phyloP scores from a whole-genome alignment of 2,113 vertebrate genomes.

The Aplodontia rufa region DNA sequence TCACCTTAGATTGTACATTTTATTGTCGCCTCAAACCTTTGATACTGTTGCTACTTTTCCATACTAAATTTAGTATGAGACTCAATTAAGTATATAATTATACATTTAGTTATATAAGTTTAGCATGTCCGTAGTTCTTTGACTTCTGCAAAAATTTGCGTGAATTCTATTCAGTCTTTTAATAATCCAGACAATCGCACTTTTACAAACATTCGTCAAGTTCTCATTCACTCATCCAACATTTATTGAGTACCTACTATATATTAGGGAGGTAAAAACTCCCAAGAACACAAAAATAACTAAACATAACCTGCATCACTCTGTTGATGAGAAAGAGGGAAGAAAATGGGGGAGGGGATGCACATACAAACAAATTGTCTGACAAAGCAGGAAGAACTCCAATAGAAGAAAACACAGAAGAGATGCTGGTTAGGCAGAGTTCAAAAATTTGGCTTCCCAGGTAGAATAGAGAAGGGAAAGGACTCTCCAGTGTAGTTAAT shows the following conservation, averaged over 20 bases:
- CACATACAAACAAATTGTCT: neutral
- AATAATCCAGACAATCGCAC: neutral
- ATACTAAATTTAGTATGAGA: neutral
- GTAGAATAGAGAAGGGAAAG: neutral
- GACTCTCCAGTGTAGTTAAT: neutral
- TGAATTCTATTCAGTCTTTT: neutral
- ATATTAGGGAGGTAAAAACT: neutral
- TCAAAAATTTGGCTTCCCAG: neutral
- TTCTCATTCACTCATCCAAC: neutral
- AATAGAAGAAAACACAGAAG: neutral
- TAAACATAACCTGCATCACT: neutral
- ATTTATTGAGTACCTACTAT: neutral
- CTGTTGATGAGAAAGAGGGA: neutral
- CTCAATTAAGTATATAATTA: neutral
- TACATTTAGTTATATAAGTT: neutral
- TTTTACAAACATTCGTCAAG: constrained; percentile 12
- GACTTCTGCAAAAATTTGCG: neutral
- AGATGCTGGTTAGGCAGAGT: neutral
- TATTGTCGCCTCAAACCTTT: neutral
- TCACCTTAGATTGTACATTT: neutral
- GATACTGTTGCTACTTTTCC: neutral
- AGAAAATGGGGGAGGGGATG: neutral
- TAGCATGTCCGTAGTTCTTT: neutral
- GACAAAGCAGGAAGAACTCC: neutral
- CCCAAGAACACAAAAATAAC: neutral